Conservation (phyloP, 2,113 vertebrate species). For the Ramphastos sulfuratus region DNA sequence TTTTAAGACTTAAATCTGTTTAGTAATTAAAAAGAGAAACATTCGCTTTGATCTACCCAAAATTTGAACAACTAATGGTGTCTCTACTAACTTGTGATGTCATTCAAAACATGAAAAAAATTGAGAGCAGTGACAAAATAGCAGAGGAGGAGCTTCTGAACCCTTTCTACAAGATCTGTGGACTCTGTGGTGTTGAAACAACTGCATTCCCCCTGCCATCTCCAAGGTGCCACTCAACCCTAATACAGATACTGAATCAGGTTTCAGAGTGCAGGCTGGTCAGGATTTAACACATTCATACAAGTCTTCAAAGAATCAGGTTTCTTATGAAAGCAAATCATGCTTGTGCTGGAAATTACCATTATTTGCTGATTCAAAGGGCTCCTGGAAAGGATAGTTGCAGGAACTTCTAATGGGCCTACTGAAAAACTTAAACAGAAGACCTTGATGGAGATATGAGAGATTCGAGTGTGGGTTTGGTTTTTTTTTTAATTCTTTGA, state of each 20-base stretch:
- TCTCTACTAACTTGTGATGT: accelerated
- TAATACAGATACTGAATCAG: neutral
- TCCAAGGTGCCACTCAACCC: neutral
- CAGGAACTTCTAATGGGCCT: neutral
- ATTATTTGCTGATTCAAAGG: neutral
- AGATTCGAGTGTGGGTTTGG: neutral
- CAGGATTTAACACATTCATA: neutral
- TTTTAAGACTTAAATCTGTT: neutral
- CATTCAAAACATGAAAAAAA: neutral
- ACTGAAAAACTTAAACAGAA: neutral
- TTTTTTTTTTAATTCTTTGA: neutral
- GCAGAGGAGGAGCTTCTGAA: neutral
- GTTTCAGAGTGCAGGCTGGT: neutral
- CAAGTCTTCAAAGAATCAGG: neutral
- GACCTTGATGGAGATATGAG: neutral
- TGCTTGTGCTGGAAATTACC: neutral
- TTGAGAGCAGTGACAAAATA: neutral
- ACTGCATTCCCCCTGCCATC: accelerated
- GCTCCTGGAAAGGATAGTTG: neutral
- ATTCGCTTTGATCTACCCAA: neutral
- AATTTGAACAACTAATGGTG: accelerated
- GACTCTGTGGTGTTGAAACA: neutral
- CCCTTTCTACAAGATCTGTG: neutral
- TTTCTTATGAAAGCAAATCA: neutral
- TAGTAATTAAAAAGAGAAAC: neutral